Evolutionary conservation across 2,113 vertebrate species (phyloP), one percentile per base, ranked within the genome.

Genomic region (Butorides virescens): DNA sequence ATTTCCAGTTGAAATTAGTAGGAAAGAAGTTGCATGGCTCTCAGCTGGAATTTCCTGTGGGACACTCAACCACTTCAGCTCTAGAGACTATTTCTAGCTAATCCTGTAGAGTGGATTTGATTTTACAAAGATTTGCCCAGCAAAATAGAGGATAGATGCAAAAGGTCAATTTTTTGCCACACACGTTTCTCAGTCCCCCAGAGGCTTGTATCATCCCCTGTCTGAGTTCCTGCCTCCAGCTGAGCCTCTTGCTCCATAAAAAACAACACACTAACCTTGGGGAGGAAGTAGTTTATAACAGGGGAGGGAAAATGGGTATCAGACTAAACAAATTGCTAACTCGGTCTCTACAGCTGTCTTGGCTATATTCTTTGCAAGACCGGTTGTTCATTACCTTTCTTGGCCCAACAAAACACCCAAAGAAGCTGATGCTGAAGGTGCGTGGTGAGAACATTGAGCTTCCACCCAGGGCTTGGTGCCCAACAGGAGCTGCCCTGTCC

Each of bases 1-100:
- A 61, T 93, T 94, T 92, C 37, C 58, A 85, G 15, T 9, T 92
- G 90, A 84, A 94, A 95, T 78, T 58, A 72, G 32, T 50, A 92
- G 65, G 68, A 84, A 58, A 79, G 72, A 86, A 78, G 32, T 78
- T 77, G 36, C 70, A 70, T 22, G 14, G 34, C 26, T 84, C 63
- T 92, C 49, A 53, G 61, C 13, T 68, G 73, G 25, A 68, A 92
- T 92, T 93, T 95, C 58, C 52, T 63, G 30, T 56, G 67, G 65
- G 50, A 78, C 37, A 74, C 30, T 36, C n/a, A 72, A 65, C 39
- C 49, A 29, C 34, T 80, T 84, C 44, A 92, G 30, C n/a, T 79
- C 72, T 84, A 71, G 72, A 53, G 49, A 75, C 11, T 17, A 7
- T 75, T 94, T 80, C 61, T 81, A 66, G 21, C 29, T 91, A 86